Evolutionary conservation across 2,888 invertebrate genomes (phyloP), one percentile per base, ranked within the genome.

Genomic region (Plebejus anna): DNA sequence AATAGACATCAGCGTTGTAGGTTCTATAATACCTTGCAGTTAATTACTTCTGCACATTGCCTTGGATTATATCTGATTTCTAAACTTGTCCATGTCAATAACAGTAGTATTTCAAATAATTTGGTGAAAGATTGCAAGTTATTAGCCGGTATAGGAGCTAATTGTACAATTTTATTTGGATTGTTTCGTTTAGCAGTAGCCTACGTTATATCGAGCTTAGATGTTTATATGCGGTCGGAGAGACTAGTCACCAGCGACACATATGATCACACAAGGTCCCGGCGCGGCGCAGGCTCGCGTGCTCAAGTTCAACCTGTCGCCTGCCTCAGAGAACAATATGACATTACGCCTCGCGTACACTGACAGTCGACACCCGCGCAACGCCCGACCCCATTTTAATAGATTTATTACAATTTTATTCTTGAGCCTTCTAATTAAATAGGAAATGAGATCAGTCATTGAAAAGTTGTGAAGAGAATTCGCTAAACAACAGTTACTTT

Each of bases 291-390:
- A 77, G 80, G 80, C 80, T 83, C 57, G 81, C 82, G 83, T 85
- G 84, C 84, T 90, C 92, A 92, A 92, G 91, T 91, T 91, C 88
- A 91, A 89, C 90, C 79, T 88, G 85, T 86, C 81, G 76, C 75
- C 80, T 79, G 84, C 83, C 77, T 79, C 79, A 47, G 71, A 71
- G 76, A 71, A 73, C 75, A 77, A 76, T 77, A 76, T 76, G 22
- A 77, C 61, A 76, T 71, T 72, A 71, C 72, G 72, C 76, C 76
- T 76, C 76, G 77, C 78, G 51, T 72, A 28, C 38, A 42, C 32
- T 22, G 22, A 22, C 22, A 22, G 22, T 22, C 42, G 4, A 47
- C 72, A 72, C 72, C 72, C 72, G 72, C 72, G 72, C 72, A 72
- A 47, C n/a, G 42, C 22, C 71, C 71, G 42, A 71, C 42, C 42